Percentiles rank a stretch among this genome's conserved stretches.
Conservation (phyloP, 2,888 invertebrate species). For the Lasioglossum villosulum region DNA sequence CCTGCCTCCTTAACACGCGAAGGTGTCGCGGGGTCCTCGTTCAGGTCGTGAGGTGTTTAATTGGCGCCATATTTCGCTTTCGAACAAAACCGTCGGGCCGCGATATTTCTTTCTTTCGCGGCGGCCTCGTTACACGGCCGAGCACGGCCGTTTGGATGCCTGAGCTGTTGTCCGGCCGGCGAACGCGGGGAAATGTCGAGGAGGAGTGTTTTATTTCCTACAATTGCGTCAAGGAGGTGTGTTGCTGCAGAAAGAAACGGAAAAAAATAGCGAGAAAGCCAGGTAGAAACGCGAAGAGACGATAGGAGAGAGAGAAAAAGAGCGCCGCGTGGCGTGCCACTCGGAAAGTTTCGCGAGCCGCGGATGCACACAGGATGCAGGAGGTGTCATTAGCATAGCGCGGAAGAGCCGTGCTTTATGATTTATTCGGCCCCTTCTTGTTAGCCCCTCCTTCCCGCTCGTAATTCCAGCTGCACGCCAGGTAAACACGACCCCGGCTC, state of each 20-base stretch:
- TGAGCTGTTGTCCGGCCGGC: constrained; percentile 38
- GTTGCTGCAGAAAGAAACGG: constrained; percentile 60
- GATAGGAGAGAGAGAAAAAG: background rate
- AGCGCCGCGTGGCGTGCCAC: constrained; percentile 56
- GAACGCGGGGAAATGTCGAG: constrained; percentile 53
- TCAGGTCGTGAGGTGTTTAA: constrained; percentile 16
- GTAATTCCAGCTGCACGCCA: constrained; percentile 70
- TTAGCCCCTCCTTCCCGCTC: constrained; percentile 60
- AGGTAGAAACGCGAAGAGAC: constrained; percentile 35
- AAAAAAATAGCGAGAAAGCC: background rate
- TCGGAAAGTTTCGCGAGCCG: constrained; percentile 67
- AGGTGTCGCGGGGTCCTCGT: background rate
- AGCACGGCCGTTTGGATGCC: constrained; percentile 35
- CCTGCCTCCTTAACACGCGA: background rate
- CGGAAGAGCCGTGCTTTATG: constrained; percentile 76
- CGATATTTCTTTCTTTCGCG: constrained; percentile 41
- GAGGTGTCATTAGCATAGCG: constrained; percentile 81
- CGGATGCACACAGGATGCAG: constrained; percentile 77
- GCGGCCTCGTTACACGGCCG: constrained; percentile 51
- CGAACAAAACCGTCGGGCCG: constrained; percentile 26
- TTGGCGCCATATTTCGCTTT: constrained; percentile 9
- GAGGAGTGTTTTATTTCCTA: constrained; percentile 69
- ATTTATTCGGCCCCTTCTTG: constrained; percentile 76
- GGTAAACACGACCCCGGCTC: constrained; percentile 64
- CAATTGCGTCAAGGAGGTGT: constrained; percentile 71